A percentile compares a stretch with the other conserved stretches of the same genome.
Conservation (phyloP, 1,140 invertebrate genomes). For the Euura lappo region DNA sequence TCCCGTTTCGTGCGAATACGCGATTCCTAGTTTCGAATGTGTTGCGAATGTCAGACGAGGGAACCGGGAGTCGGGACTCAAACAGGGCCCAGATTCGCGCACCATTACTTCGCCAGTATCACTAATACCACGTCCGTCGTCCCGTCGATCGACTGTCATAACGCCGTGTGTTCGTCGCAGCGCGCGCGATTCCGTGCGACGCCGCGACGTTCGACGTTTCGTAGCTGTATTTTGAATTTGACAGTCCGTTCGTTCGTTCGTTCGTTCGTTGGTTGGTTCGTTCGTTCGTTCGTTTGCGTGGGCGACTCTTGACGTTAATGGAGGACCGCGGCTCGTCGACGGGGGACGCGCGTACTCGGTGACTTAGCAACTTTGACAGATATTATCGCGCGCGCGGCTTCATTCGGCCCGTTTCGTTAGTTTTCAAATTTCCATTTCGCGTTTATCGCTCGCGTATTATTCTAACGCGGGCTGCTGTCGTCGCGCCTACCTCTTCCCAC, state of each 20-base stretch:
- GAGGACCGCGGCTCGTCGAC: conserved; percentile 36
- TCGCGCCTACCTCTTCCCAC: background rate
- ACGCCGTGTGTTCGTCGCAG: conserved; percentile 4
- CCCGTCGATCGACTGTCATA: background rate
- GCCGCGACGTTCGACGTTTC: background rate
- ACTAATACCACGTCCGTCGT: conserved; percentile 1
- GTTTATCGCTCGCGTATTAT: background rate
- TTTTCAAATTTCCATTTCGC: conserved; percentile 3
- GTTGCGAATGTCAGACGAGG: background rate
- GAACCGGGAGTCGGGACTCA: background rate
- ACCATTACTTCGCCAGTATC: background rate
- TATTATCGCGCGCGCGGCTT: conserved; percentile 15
- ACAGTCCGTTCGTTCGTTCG: conserved; percentile 1
- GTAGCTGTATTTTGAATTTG: conserved; percentile 35
- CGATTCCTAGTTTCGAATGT: background rate
- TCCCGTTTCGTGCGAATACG: no score
- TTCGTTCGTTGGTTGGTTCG: conserved; percentile 13
- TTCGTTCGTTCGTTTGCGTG: conserved; percentile 27
- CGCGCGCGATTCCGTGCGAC: conserved; percentile 2
- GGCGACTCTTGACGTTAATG: conserved; percentile 44
- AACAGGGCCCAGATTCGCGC: conserved; percentile 4
- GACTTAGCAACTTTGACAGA: conserved; percentile 43
- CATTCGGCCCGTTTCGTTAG: background rate
- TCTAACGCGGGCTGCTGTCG: conserved; percentile 17
- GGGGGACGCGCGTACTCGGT: conserved; percentile 34